Evolutionary conservation across 2,113 vertebrate species (phyloP), one percentile per base, ranked within the genome.

Genomic region (Sylvietta virens): DNA sequence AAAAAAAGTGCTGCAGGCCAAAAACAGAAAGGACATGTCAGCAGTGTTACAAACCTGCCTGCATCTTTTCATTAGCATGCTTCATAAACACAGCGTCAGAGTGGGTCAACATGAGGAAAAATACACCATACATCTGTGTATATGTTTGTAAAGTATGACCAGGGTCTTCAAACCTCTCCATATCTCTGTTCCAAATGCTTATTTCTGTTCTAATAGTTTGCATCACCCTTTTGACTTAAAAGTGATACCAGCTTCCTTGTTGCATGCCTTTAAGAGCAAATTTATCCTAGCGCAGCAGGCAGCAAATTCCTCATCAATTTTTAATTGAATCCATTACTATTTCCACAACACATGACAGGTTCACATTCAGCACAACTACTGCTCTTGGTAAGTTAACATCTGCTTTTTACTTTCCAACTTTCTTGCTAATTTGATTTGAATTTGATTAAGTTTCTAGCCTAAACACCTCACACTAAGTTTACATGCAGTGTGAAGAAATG

Each of bases 101-200:
- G 23, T 3, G 10, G 5, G 20, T 13, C 26, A 90, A 58, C n/a
- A 48, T 7, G 8, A 69, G 17, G 40, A 76, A 69, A 85, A 69
- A 88, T 13, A 67, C 20, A 56, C 28, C 31, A 7, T 9, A 56
- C 0, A 1, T 37, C 4, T 4, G 3, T 10, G 13, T 20, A 1
- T 16, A n/a, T 1, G 3, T 40, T 42, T 13, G 3, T 14, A 4
- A 61, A 88, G 16, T 6, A 40, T 1, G 2, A 70, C 6, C 58
- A 60, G 30, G 7, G 7, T 31, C 28, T 31, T 76, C 18, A 84
- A 37, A 79, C 16, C 17, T 42, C 51, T 72, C 40, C 40, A n/a
- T 9, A 60, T 21, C 18, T 57, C 51, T 61, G 28, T 31, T 15
- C 22, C 40, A 87, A 79, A 76, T 17, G 48, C 35, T 74, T 71